These are phyloP conservation scores for Lampris megalopsis DNA, from an alignment of 2,113 vertebrate genomes.

Conservation along the genomic window DNA sequence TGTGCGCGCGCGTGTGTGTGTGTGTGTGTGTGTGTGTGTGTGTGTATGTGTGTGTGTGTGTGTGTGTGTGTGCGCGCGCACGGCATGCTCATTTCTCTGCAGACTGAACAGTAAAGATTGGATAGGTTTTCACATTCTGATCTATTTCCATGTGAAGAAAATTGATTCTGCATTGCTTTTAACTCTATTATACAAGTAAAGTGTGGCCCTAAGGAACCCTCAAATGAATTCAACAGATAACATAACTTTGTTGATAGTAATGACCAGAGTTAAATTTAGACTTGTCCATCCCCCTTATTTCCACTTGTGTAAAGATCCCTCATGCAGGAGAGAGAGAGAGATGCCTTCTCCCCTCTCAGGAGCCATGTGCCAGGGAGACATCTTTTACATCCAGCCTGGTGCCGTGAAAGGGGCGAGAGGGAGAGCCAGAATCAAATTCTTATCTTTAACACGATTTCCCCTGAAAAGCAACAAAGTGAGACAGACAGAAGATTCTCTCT, in stretches of 20 bases:
- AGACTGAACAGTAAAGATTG: too few species aligned
- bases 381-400: conserved; percentile 4
- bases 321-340: conserved; percentile 20
- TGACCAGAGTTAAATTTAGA: neutral
- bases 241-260: neutral
- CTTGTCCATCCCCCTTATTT: neutral
- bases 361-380: conserved; percentile 9
- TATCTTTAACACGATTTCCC: conserved; percentile 34
- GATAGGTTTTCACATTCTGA: too few species aligned
- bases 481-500: neutral
- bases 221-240: neutral
- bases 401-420: neutral
- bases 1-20: too few species aligned
- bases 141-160: too few species aligned
- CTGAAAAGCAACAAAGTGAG: conserved; percentile 1
- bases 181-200: neutral
- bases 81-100: too few species aligned
- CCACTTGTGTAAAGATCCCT: conserved; percentile 6
- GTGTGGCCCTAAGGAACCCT: neutral
- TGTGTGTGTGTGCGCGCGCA: too few species aligned
- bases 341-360: conserved; percentile 23
- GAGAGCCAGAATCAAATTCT: conserved; percentile 14
- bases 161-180: too few species aligned
- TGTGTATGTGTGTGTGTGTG: too few species aligned
- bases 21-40: too few species aligned